Evolutionary conservation across 2,888 invertebrate species (phyloP).

Genomic region (Parascotia fuliginaria): DNA sequence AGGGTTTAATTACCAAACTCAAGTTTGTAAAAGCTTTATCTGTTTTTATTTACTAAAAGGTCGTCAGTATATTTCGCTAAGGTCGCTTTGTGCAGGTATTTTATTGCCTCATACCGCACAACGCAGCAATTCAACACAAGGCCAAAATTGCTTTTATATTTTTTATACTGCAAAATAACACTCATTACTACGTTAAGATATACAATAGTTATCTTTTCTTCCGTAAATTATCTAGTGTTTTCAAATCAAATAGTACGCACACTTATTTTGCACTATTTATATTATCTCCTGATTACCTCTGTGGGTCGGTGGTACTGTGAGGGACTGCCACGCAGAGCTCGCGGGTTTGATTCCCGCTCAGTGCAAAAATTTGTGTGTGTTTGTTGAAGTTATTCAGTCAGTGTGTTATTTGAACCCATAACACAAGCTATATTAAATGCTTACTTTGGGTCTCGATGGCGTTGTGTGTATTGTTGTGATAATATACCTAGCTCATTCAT

Average conservation of each 20-base stretch:
- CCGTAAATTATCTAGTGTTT: constrained; percentile 22
- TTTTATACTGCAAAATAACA: constrained; percentile 59
- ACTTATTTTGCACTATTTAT: constrained; percentile 3
- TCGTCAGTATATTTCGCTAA: constrained; percentile 75
- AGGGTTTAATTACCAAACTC: too few relatives aligned
- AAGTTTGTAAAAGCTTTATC: constrained; percentile 64
- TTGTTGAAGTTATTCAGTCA: too few relatives aligned
- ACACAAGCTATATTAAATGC: too few relatives aligned
- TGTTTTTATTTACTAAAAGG: constrained; percentile 66
- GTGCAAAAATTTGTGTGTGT: too few relatives aligned
- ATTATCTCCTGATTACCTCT: too few relatives aligned
- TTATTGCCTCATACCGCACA: constrained; percentile 74
- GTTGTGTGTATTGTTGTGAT: too few relatives aligned
- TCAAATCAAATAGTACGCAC: constrained; percentile 23
- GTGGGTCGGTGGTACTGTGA: too few relatives aligned
- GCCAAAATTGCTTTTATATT: constrained; percentile 72
- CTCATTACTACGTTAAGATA: constrained; percentile 51
- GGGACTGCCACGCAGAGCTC: too few relatives aligned
- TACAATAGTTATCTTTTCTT: constrained; percentile 29
- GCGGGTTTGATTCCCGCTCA: too few relatives aligned
- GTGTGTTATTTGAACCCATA: too few relatives aligned
- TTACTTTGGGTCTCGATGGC: too few relatives aligned
- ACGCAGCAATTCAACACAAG: constrained; percentile 77
- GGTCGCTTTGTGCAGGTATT: constrained; percentile 77
- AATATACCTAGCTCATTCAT: too few relatives aligned